Percentiles rank a stretch among this genome's conserved stretches.
phyloP scores from a whole-genome alignment of 2,888 invertebrate species.

The Lottia scabra region DNA sequence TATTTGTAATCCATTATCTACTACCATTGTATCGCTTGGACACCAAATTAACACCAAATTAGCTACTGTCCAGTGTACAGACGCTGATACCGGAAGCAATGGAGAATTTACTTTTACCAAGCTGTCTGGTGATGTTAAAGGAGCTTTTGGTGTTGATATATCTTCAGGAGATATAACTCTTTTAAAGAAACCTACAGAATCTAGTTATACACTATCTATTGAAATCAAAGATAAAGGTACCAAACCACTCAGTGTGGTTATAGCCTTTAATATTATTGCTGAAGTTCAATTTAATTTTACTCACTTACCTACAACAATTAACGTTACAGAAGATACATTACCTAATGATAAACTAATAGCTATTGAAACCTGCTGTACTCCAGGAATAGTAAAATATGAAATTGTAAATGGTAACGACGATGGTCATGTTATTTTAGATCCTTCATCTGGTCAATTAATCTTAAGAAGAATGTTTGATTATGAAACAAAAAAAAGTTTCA shows the following conservation, averaged over 20 bases:
- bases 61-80: slow-evolving; percentile 28
- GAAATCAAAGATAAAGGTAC: slow-evolving; percentile 39
- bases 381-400: slow-evolving; percentile 76
- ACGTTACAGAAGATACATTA: neutral
- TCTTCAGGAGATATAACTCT: slow-evolving; percentile 29
- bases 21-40: slow-evolving; percentile 24
- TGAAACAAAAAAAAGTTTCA: slow-evolving; percentile 30
- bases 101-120: slow-evolving; percentile 32
- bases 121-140: slow-evolving; percentile 25
- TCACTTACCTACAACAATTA: neutral
- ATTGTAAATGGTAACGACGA: slow-evolving; percentile 88
- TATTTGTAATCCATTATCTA: slow-evolving; percentile 31
- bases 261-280: slow-evolving; percentile 33
- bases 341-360: neutral
- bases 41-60: slow-evolving; percentile 28
- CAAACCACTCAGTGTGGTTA: slow-evolving; percentile 28
- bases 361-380: neutral
- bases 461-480: slow-evolving; percentile 37
- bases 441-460: slow-evolving; percentile 38
- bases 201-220: slow-evolving; percentile 30
- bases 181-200: slow-evolving; percentile 15
- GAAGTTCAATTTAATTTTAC: slow-evolving; percentile 4
- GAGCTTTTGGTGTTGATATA: slow-evolving; percentile 31
- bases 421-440: slow-evolving; percentile 51
- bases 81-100: slow-evolving; percentile 38